phyloP scores from a whole-genome alignment of 2,113 vertebrate genomes.

The Brienomyrus longianalis region DNA sequence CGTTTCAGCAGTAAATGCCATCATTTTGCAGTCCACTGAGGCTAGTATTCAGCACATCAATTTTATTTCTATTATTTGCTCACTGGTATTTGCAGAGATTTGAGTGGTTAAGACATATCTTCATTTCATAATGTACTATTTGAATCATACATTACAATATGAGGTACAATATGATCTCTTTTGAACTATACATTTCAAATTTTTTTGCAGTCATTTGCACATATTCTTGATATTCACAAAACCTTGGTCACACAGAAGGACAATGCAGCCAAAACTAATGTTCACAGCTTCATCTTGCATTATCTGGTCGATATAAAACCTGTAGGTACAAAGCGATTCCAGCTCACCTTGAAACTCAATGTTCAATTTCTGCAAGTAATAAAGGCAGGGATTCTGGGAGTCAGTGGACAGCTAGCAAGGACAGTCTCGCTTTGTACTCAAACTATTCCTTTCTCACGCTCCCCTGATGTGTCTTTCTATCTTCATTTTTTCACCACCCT shows the following conservation, averaged over 20 bases:
- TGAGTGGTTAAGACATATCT: not conserved
- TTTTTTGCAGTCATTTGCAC: not conserved
- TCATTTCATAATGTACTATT: not conserved
- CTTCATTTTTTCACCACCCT: not conserved
- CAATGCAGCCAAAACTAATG: not conserved
- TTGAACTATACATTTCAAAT: not conserved
- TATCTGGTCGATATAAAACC: not conserved
- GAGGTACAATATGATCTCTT: not conserved
- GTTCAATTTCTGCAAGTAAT: constrained; percentile 12
- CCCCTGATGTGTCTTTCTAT: not conserved
- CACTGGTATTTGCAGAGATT: not conserved
- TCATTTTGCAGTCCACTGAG: not conserved
- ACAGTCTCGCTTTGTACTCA: not conserved
- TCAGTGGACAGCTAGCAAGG: not conserved
- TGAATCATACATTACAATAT: not conserved
- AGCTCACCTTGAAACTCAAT: not conserved
- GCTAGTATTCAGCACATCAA: not conserved
- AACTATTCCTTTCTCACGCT: not conserved
- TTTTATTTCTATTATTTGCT: not conserved
- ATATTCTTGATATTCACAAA: not conserved
- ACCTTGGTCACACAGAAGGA: not conserved
- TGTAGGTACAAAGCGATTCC: constrained; percentile 2
- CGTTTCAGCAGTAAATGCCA: not conserved
- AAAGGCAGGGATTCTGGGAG: not conserved
- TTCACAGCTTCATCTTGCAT: not conserved